A percentile compares a stretch with the other conserved stretches of the same genome.
Evolutionary conservation across 2,888 invertebrate species (phyloP).

Genomic region (Nowickia ferox): DNA sequence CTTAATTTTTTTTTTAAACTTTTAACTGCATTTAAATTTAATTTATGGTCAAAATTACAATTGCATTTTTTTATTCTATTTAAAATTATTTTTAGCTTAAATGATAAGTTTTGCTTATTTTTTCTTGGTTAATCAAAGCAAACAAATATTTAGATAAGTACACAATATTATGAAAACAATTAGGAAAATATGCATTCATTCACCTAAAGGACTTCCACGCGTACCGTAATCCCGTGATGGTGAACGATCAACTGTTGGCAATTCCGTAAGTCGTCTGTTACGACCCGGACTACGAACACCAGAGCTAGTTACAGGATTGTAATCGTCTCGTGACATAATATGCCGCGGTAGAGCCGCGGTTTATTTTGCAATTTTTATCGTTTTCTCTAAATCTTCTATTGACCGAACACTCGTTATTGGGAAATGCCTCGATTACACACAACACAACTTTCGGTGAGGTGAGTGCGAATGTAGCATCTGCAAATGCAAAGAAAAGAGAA

Average conservation of each 20-base stretch:
- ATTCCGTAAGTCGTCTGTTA: slow-evolving; percentile 87
- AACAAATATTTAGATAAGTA: slow-evolving; percentile 12
- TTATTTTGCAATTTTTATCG: slow-evolving; percentile 61
- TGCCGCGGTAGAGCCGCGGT: slow-evolving; percentile 83
- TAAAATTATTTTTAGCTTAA: neutral
- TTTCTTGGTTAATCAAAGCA: slow-evolving; percentile 33
- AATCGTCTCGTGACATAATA: slow-evolving; percentile 84
- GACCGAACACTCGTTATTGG: slow-evolving; percentile 43
- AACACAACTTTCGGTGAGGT: slow-evolving; percentile 53
- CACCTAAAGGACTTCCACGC: slow-evolving; percentile 86
- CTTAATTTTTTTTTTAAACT: neutral
- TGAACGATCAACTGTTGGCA: slow-evolving; percentile 95
- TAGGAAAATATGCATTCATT: slow-evolving; percentile 75
- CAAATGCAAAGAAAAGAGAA: slow-evolving; percentile 62
- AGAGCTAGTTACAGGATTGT: slow-evolving; percentile 86
- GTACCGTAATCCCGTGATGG: slow-evolving; percentile 90
- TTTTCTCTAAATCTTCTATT: slow-evolving; percentile 26
- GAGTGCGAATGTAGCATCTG: slow-evolving; percentile 65
- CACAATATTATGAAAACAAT: slow-evolving; percentile 8
- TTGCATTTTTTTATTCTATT: slow-evolving; percentile 24
- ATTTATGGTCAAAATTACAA: slow-evolving; percentile 15
- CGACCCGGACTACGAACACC: slow-evolving; percentile 86
- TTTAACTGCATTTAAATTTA: neutral
- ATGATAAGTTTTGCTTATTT: neutral
- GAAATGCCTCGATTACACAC: slow-evolving; percentile 31